Base-by-base conservation (phyloP, 2,113 vertebrate genomes). In the Synchiropus splendidus region DNA sequence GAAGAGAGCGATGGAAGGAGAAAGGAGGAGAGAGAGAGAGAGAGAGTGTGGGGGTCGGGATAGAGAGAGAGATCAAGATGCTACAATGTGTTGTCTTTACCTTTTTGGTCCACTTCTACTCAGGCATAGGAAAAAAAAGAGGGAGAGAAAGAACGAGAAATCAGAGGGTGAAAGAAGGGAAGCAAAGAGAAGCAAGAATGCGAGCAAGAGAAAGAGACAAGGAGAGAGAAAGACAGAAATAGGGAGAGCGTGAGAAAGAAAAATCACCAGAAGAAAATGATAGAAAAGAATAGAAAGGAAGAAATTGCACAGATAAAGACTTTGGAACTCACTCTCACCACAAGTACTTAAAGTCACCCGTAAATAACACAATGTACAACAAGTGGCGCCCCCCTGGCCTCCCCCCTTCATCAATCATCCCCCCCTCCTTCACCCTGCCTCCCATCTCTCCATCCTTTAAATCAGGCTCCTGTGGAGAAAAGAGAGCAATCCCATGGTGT, bases 41-140 rank as follows among this genome's bases (percentile, higher is more conserved):
- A 40, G 50, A 45, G 18, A 21, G 58, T 58, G 60, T 45, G 41
- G 60, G 39, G 51, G 48, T 32, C 33, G 12, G 54, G 63, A 64
- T 61, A 48, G 51, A 75, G 70, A 59, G 74, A 73, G 68, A 81
- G 70, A 72, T 80, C 80, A 82, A 82, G 75, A 82, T 82, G 83
- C 84, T 85, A 81, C 84, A 85, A 77, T 83, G 76, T 85, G 75
- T 74, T 89, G 85, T 86, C 81, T 89, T 93, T 93, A 93, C 91
- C 91, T 93, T 93, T 93, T 90, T 92, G 90, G 84, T 93, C 91
- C 91, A 93, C 91, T 93, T 92, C 91, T 93, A 93, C 89, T 91
- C 89, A 90, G 90, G 89, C 90, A 88, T 91, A 89, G 89, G 88
- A 89, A 89, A 89, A 87, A 86, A 88, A 87, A 87, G 72, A 80